A percentile compares a stretch with the other conserved stretches of the same genome.
Evolutionary conservation across 2,113 vertebrate species (phyloP).

Genomic region (Thomomys bottae): DNA sequence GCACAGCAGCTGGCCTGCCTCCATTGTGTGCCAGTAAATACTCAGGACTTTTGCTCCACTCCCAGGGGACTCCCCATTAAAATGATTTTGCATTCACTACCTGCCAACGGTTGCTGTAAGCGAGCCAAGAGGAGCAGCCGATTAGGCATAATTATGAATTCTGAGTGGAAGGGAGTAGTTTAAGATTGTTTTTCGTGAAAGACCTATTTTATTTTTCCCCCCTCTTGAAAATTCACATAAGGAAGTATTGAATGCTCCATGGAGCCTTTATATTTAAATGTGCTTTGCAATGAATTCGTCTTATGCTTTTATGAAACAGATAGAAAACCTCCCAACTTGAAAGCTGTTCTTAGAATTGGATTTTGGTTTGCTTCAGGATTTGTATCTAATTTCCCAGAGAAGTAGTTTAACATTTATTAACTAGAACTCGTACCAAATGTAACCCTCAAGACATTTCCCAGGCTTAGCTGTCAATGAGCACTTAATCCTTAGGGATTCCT

Average conservation of each 20-base stretch:
- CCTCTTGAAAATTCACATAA: conserved; percentile 80
- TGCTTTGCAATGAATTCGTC: conserved; percentile 81
- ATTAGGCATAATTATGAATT: conserved; percentile 89
- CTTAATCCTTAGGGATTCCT: conserved; percentile 83
- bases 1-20: conserved; percentile 77
- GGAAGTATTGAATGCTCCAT: conserved; percentile 77
- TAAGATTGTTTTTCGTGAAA: conserved; percentile 84
- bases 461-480: conserved; percentile 79
- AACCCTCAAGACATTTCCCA: conserved; percentile 75
- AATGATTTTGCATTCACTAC: conserved; percentile 89
- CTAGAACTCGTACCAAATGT: conserved; percentile 74
- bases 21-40: conserved; percentile 84
- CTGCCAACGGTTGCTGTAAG: conserved; percentile 86
- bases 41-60: conserved; percentile 86
- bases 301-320: conserved; percentile 75
- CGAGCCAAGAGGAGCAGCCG: conserved; percentile 86
- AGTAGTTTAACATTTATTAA: conserved; percentile 77
- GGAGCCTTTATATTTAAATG: conserved; percentile 83
- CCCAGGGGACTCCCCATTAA: conserved; percentile 87
- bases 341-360: conserved; percentile 72
- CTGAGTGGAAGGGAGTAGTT: conserved; percentile 82
- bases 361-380: conserved; percentile 65
- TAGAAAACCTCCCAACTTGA: conserved; percentile 78
- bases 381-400: conserved; percentile 72
- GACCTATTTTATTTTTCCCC: conserved; percentile 69